Conservation (phyloP, 1,140 invertebrate species). For the Meloidogyne floridensis region DNA sequence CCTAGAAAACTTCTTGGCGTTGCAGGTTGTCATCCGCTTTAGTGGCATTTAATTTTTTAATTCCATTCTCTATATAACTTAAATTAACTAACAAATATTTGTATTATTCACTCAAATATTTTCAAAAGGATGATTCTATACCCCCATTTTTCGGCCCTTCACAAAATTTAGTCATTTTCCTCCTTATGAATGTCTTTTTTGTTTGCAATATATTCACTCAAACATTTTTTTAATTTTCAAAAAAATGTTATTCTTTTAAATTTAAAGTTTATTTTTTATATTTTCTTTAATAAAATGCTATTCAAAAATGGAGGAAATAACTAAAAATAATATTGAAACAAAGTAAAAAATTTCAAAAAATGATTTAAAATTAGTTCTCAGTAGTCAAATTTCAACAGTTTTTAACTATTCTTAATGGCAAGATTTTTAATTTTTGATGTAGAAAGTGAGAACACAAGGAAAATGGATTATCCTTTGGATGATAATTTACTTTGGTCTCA, state of each 20-base stretch:
- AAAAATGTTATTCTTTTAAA: constrained; percentile 5
- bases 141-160: no score
- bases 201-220: background rate
- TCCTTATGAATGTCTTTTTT: background rate
- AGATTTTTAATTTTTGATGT: constrained; percentile 6
- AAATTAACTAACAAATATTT: no score
- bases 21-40: no score
- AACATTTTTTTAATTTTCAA: background rate
- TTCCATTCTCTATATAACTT: no score
- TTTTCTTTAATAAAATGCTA: background rate
- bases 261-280: background rate
- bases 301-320: background rate
- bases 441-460: background rate
- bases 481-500: constrained; percentile 17
- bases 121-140: no score
- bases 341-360: background rate
- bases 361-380: background rate
- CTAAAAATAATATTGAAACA: background rate
- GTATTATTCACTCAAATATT: no score
- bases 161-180: no score
- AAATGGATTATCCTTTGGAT: background rate
- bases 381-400: constrained; percentile 2
- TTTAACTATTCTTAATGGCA: background rate
- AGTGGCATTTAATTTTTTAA: no score
- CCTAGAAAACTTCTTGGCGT: no score